phyloP scores from a whole-genome alignment of 2,113 vertebrate genomes.

The Brevimyrus niger region DNA sequence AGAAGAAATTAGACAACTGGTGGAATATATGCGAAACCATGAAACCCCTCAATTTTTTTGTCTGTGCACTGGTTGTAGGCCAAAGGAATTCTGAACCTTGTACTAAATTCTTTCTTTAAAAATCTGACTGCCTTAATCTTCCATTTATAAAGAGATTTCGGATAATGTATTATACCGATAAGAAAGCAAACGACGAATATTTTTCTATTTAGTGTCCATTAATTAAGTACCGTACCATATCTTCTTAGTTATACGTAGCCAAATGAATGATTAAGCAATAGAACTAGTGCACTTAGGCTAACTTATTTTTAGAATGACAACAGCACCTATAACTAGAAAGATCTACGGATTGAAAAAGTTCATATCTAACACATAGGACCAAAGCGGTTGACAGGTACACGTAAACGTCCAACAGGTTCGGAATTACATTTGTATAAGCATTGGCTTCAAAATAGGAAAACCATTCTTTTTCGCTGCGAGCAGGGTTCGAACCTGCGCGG shows the following conservation, averaged over 20 bases:
- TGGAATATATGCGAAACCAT: background rate
- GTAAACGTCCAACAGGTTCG: background rate
- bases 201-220: background rate
- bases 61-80: background rate
- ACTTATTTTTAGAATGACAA: background rate
- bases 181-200: background rate
- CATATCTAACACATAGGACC: background rate
- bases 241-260: background rate
- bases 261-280: background rate
- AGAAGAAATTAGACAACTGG: background rate
- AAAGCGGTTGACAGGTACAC: background rate
- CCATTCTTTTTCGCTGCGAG: background rate
- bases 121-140: background rate
- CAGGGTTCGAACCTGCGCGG: conserved; percentile 74
- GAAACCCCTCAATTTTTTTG: background rate
- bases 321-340: background rate
- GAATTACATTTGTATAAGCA: background rate
- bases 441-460: background rate
- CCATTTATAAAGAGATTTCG: background rate
- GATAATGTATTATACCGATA: background rate
- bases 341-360: background rate
- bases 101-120: background rate
- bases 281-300: background rate
- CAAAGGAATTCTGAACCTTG: background rate
- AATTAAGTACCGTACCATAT: background rate